phyloP scores from a whole-genome alignment of 1,140 invertebrate genomes.

The Whitmania pigra region DNA sequence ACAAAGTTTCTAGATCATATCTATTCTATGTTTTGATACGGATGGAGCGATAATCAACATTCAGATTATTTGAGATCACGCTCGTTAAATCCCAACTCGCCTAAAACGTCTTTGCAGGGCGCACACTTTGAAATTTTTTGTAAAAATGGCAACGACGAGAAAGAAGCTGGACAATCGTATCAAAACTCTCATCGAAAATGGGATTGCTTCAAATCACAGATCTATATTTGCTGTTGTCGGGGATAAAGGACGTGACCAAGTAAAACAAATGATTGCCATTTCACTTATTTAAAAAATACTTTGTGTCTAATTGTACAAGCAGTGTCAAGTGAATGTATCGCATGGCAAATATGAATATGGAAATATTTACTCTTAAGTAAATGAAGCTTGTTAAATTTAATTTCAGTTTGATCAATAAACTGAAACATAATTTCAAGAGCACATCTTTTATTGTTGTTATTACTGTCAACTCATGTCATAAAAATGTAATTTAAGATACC shows the following conservation, averaged over 20 bases:
- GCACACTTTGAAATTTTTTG: neutral
- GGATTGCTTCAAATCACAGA: slow-evolving; percentile 67
- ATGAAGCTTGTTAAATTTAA: neutral
- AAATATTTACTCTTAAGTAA: neutral
- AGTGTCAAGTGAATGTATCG: slow-evolving; percentile 17
- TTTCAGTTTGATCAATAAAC: neutral
- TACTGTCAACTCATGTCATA: neutral
- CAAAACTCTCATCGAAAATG: slow-evolving; percentile 89
- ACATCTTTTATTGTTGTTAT: neutral
- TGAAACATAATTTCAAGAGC: neutral
- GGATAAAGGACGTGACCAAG: slow-evolving; percentile 89
- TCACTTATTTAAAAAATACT: slow-evolving; percentile 15
- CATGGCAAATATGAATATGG: neutral
- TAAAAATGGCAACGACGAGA: slow-evolving; percentile 14
- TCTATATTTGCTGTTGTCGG: slow-evolving; percentile 90
- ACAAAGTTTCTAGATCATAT: too few relatives aligned
- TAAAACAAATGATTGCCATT: slow-evolving; percentile 36
- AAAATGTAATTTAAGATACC: slow-evolving; percentile 54
- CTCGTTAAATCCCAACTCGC: too few relatives aligned
- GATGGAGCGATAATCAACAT: too few relatives aligned
- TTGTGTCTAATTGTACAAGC: slow-evolving; percentile 9
- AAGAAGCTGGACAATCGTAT: slow-evolving; percentile 96
- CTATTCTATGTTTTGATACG: too few relatives aligned
- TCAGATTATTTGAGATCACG: too few relatives aligned
- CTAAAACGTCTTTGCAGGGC: too few relatives aligned